A percentile compares a stretch with the other conserved stretches of the same genome.
Evolutionary conservation across 2,888 invertebrate genomes (phyloP).

Genomic region (Leptinotarsa rubiginosa): DNA sequence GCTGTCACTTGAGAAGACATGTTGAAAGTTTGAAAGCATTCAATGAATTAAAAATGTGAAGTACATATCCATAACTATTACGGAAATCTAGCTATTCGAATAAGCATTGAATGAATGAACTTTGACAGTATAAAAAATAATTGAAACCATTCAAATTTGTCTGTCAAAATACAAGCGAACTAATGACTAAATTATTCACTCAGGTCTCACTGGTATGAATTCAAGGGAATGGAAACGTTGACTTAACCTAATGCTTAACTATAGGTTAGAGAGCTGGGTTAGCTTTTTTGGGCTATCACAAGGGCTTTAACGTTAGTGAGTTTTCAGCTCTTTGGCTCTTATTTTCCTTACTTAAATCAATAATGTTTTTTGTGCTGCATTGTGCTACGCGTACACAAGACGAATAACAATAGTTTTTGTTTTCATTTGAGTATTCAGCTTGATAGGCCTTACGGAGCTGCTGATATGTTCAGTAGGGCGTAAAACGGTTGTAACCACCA

Average conservation of each 20-base stretch:
- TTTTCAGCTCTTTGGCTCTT: slow-evolving; percentile 66
- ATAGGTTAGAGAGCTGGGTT: slow-evolving; percentile 64
- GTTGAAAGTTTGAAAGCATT: background rate
- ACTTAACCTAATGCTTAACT: slow-evolving; percentile 52
- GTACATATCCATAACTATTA: background rate
- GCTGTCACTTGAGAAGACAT: background rate
- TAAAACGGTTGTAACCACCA: slow-evolving; percentile 94
- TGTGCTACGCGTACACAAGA: slow-evolving; percentile 63
- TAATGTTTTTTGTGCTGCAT: slow-evolving; percentile 59
- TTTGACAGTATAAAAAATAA: background rate
- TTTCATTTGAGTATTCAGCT: slow-evolving; percentile 46
- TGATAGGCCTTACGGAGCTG: slow-evolving; percentile 63
- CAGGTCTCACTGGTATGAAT: slow-evolving; percentile 36
- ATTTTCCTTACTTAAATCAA: slow-evolving; percentile 44
- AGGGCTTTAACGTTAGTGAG: slow-evolving; percentile 65
- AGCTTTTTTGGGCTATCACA: slow-evolving; percentile 64
- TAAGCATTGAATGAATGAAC: background rate
- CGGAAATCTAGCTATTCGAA: background rate
- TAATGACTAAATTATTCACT: background rate
- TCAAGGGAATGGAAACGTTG: slow-evolving; percentile 62
- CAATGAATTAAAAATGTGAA: slow-evolving; percentile 4
- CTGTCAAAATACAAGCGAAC: background rate
- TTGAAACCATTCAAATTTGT: background rate
- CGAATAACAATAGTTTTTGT: slow-evolving; percentile 55
- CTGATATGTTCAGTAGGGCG: slow-evolving; percentile 82